Evolutionary conservation across 2,797 vertebrate species (phyloP).

Genomic region (Chloroceryle amazona): DNA sequence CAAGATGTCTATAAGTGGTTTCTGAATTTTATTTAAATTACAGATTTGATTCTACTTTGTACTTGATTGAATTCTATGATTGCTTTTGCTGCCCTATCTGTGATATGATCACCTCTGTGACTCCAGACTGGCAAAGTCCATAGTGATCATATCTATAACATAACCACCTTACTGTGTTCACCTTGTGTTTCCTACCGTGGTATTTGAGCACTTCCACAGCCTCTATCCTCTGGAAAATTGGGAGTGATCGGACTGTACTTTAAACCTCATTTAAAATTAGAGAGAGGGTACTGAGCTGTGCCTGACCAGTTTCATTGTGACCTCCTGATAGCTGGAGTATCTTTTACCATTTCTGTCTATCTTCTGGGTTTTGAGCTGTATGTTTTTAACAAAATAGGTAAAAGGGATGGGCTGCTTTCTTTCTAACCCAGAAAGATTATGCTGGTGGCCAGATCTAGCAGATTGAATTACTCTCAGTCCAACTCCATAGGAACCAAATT

Average conservation of each 20-base stretch:
- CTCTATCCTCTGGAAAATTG: background rate
- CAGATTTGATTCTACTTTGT: background rate
- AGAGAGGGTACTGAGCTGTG: background rate
- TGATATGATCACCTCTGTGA: background rate
- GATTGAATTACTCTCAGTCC: background rate
- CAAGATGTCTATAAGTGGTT: background rate
- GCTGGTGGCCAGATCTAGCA: accelerated
- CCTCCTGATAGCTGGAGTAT: background rate
- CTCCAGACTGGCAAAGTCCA: background rate
- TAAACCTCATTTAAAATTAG: background rate
- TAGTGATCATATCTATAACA: too few species aligned
- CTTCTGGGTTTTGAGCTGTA: background rate
- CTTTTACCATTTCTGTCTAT: background rate
- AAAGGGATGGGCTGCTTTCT: background rate
- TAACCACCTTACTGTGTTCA: background rate
- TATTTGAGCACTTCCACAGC: background rate
- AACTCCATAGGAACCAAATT: background rate
- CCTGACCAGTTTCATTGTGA: background rate
- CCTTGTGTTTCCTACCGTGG: background rate
- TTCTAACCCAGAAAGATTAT: background rate
- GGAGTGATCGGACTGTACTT: background rate
- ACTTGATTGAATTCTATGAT: background rate
- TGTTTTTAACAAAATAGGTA: background rate
- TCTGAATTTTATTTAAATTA: background rate
- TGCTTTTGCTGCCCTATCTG: background rate